These are phyloP conservation scores for Malurus alboscapulatus DNA, from an alignment of 2,113 vertebrate genomes.

Conservation along the genomic window DNA sequence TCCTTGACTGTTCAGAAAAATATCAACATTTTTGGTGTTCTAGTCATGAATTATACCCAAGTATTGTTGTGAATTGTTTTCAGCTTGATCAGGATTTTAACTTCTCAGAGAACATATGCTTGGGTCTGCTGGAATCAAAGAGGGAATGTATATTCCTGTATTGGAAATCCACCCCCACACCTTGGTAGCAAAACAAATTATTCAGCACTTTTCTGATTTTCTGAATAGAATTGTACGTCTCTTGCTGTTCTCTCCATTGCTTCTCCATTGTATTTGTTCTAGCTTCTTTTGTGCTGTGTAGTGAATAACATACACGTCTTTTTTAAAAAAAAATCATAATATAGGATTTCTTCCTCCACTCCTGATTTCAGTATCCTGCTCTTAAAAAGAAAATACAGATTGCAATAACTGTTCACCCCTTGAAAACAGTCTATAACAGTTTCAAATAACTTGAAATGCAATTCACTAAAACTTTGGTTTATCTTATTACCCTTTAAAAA, in stretches of 20 bases:
- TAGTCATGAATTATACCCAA: neutral
- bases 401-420: neutral
- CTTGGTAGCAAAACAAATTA: neutral
- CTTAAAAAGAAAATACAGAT: neutral
- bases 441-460: neutral
- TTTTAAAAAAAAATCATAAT: neutral
- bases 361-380: neutral
- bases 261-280: neutral
- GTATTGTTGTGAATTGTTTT: neutral
- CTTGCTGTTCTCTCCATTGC: neutral
- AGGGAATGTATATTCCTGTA: neutral
- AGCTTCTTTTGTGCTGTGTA: neutral
- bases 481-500: neutral
- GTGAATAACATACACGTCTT: neutral
- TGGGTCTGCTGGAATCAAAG: neutral
- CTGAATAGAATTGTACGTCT: neutral
- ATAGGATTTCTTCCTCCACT: neutral
- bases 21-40: neutral
- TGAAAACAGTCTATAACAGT: neutral
- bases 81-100: neutral
- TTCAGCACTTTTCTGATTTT: neutral
- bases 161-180: neutral
- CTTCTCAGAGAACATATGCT: neutral
- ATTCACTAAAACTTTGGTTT: neutral
- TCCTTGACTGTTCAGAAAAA: neutral